Evolutionary conservation across 1,140 invertebrate species (phyloP), one percentile per base, ranked within the genome.

Genomic region (Whitmania pigra): DNA sequence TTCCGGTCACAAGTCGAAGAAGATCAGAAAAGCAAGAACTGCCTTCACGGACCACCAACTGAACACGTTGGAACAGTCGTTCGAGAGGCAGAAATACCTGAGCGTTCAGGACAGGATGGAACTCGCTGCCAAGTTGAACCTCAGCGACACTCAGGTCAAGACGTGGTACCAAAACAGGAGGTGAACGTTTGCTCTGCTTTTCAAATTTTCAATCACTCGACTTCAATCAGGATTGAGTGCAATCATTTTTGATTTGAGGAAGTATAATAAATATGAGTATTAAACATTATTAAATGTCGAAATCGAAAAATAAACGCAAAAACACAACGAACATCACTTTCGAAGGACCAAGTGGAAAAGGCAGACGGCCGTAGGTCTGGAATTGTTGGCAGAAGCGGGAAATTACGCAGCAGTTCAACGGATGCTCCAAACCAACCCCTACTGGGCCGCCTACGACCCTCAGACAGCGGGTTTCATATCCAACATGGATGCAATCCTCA

Each of bases 151-250:
- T 18, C 96, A 99, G 87, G 95, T 98, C 76, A 98, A 98, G 83
- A 98, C 95, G 72, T 98, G 95, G 95, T 98, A 97, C 82, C 95
- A 98, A 83, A 98, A 98, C 82, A 87, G 95, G 86, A 89, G 95
- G 93, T 97, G 9, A 17, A 49, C 9, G 43, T 82, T 54, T 43
- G 20, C 5, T 27, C 43, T 2, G 18, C 20, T n/a, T 29, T 73
- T 31, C 57, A 63, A 57, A 36, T 36, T 36, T 36, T 36, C 2
- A 36, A 36, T 6, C 31, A 6, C 31, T 36, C 31, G 31, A 36
- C 31, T 36, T 36, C 31, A 36, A 36, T 36, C 31, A 36, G 6
- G 31, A 6, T 36, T 36, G n/a, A n/a, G n/a, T n/a, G 31, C 31
- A 36, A 36, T 6, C 31, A 36, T 36, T 36, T 36, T 2, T 3